Percentiles rank a stretch among this genome's conserved stretches.
Conservation (phyloP, 1,140 invertebrate genomes). For the Penaeus indicus region DNA sequence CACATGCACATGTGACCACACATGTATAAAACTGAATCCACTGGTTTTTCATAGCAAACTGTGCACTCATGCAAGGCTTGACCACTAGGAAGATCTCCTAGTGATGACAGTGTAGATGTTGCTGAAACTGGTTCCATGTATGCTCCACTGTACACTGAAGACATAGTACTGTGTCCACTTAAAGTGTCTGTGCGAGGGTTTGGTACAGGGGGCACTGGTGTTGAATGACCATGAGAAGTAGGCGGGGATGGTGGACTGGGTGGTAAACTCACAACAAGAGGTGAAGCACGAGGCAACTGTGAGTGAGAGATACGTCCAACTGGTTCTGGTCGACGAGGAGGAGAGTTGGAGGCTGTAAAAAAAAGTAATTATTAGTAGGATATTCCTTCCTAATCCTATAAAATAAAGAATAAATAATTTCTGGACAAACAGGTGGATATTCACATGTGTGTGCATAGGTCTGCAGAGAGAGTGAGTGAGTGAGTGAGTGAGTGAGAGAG, state of each 20-base stretch:
- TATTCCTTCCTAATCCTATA: not conserved
- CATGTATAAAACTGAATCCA: slow-evolving; percentile 94
- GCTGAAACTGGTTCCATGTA: slow-evolving; percentile 60
- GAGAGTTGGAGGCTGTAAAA: slow-evolving; percentile 51
- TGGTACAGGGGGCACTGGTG: slow-evolving; percentile 33
- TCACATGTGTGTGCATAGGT: too few relatives aligned
- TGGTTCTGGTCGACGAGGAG: slow-evolving; percentile 55
- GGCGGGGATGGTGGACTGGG: slow-evolving; percentile 55
- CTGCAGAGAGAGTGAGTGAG: too few relatives aligned
- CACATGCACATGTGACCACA: slow-evolving; percentile 99
- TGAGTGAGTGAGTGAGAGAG: too few relatives aligned
- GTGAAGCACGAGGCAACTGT: slow-evolving; percentile 48
- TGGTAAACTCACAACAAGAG: slow-evolving; percentile 55
- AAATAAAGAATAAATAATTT: too few relatives aligned
- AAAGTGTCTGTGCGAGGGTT: slow-evolving; percentile 17
- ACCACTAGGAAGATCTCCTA: slow-evolving; percentile 46
- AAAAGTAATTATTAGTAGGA: not conserved
- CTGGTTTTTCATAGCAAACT: slow-evolving; percentile 93
- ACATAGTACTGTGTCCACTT: slow-evolving; percentile 54
- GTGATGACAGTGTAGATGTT: slow-evolving; percentile 51
- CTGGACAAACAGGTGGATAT: too few relatives aligned
- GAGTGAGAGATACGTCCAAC: slow-evolving; percentile 30
- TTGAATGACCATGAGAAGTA: slow-evolving; percentile 34
- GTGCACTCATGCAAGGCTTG: slow-evolving; percentile 80
- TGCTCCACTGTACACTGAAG: slow-evolving; percentile 57